Evolutionary conservation across 2,797 vertebrate genomes (phyloP), one percentile per base, ranked within the genome.

Genomic region (Leptodactylus fallax): DNA sequence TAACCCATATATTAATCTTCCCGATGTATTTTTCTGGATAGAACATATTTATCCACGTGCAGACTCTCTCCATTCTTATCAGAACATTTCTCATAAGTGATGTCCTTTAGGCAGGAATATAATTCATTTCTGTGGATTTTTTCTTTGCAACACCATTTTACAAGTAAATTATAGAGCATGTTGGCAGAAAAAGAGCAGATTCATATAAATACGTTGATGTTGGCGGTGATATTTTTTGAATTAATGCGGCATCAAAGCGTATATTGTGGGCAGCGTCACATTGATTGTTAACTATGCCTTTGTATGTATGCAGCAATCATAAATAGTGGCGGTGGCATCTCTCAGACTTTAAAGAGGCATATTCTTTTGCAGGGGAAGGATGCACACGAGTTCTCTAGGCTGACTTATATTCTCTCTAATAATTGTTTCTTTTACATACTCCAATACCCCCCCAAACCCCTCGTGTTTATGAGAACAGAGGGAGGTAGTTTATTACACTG

Each of bases 401-500:
- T 69, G 69, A 81, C 53, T 86, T 79, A 79, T 19, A 83, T 58
- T 84, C 87, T 65, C 74, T 79, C 19, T 88, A 82, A 91, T 93
- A 94, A 92, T 90, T 47, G 90, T 93, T 92, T 94, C 92, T 92
- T 92, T 93, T 93, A 90, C 91, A 82, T 1, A 92, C 91, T 93
- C 92, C 93, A 91, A 90, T 94, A 93, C 93, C 94, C 94, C 93
- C 94, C 91, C 67, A 58, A 84, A 84, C 69, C 94, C 94, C 72
- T 95, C 94, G 93, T 95, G 94, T 95, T 95, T 95, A 95, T 92
- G 90, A 92, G 95, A 95, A 95, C 94, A 93, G 93, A 94, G 94
- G 93, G 94, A 95, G 94, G 94, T 93, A 81, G 87, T 95, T 95
- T 96, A 96, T 95, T 96, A 94, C 94, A 93, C 95, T 93, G 93